phyloP scores from a whole-genome alignment of 2,797 vertebrate species.

The Sylvilagus floridanus region DNA sequence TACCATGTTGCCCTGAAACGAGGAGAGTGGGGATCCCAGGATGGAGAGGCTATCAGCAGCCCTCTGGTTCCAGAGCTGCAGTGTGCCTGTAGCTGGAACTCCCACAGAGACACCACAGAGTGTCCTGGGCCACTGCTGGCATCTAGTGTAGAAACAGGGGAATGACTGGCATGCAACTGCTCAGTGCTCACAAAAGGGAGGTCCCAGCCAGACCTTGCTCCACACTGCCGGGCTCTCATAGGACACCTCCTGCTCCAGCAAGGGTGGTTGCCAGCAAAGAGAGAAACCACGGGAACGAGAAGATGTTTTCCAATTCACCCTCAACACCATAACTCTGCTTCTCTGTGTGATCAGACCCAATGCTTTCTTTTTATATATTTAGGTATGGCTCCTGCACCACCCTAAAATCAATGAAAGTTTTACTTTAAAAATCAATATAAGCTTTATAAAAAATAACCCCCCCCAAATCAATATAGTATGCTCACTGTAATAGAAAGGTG shows the following conservation, averaged over 20 bases:
- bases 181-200: neutral
- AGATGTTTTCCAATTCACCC: neutral
- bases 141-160: conserved; percentile 44
- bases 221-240: neutral
- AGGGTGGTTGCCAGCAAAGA: neutral
- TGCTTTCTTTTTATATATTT: neutral
- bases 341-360: neutral
- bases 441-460: too few species aligned
- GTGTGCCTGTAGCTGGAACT: neutral
- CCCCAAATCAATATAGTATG: neutral
- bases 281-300: neutral
- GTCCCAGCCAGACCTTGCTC: neutral
- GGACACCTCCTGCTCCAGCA: neutral
- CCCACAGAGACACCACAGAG: neutral
- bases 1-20: neutral
- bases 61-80: neutral
- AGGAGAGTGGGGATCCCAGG: neutral
- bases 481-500: neutral
- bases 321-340: neutral
- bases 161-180: neutral
- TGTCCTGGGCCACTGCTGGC: conserved; percentile 44
- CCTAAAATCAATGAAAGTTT: neutral
- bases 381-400: neutral
- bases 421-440: too few species aligned
- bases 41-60: neutral